Evolutionary conservation across 2,888 invertebrate species (phyloP), one percentile per base, ranked within the genome.

Genomic region (Drosophila vallismaia): DNA sequence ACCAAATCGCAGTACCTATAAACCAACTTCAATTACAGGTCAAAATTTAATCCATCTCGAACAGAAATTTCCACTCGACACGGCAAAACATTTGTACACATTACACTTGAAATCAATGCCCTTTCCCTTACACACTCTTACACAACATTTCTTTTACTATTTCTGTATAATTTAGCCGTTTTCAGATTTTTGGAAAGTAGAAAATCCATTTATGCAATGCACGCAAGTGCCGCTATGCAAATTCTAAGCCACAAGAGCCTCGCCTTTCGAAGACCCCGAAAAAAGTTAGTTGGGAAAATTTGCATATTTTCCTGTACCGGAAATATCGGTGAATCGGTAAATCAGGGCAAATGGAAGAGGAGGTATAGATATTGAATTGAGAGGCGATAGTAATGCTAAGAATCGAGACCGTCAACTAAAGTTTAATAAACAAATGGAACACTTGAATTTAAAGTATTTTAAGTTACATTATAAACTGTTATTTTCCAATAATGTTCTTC

Each of bases 221-320:
- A 74, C 73, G 68, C 74, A 73, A 74, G 68, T 72, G 67, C 55
- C 52, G 45, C 57, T 72, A 72, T 73, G 72, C 66, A 72, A 72
- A 72, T 73, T 60, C 29, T 9, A 29, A 29, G 66, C 55, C 67
- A 50, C 29, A 24, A 28, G 48, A 33, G 67, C 67, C 66, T 14
- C 44, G 66, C 55, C 28, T 14, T 42, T 4, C 9, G 2, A 2
- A 19, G 6, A 33, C 3, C 51, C 38, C 28, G 12, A 28, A 26
- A 38, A 26, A 14, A 54, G 67, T 46, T 48, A 49, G 55, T 26
- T 36, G 31, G n/a, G 5, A 1, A 12, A 49, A 67, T 67, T 67
- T 68, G 49, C 68, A 66, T 66, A 67, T 66, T 53, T 66, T 49
- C 24, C 52, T 29, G 53, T n/a, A 14, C 44, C 14, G 48, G 29